phyloP scores from a whole-genome alignment of 2,888 invertebrate species.

The Cancer borealis region DNA sequence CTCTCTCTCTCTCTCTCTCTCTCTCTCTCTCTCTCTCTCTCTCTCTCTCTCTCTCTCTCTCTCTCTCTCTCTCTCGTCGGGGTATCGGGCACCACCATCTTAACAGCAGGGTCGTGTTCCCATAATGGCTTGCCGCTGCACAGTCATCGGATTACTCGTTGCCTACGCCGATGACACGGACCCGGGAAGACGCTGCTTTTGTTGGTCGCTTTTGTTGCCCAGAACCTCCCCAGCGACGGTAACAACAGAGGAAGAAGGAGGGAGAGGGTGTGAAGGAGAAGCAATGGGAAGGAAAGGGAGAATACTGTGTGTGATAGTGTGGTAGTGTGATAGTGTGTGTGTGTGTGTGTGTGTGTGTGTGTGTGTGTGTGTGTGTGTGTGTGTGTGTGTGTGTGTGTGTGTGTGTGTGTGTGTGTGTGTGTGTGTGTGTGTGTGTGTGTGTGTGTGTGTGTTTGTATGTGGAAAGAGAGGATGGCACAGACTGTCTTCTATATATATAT shows the following conservation, averaged over 20 bases:
- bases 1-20: constrained; percentile 12
- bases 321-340: no score
- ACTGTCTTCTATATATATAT: not conserved
- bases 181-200: constrained; percentile 44
- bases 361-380: no score
- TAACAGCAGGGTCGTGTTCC: constrained; percentile 58
- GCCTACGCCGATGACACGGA: constrained; percentile 22
- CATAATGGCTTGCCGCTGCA: constrained; percentile 52
- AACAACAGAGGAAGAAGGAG: not conserved
- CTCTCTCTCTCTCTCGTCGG: constrained; percentile 26
- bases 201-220: constrained; percentile 27
- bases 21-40: constrained; percentile 53
- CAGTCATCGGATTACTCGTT: constrained; percentile 53
- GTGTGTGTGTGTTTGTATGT: not conserved
- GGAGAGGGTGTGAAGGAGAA: not conserved
- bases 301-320: not conserved
- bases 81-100: constrained; percentile 51
- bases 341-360: no score
- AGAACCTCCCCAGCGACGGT: not conserved
- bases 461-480: not conserved
- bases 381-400: no score
- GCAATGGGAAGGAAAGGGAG: not conserved
- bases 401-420: no score
- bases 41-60: constrained; percentile 51
- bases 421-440: no score